phyloP scores from a whole-genome alignment of 2,888 invertebrate species.

The Cyclophora albipunctata region DNA sequence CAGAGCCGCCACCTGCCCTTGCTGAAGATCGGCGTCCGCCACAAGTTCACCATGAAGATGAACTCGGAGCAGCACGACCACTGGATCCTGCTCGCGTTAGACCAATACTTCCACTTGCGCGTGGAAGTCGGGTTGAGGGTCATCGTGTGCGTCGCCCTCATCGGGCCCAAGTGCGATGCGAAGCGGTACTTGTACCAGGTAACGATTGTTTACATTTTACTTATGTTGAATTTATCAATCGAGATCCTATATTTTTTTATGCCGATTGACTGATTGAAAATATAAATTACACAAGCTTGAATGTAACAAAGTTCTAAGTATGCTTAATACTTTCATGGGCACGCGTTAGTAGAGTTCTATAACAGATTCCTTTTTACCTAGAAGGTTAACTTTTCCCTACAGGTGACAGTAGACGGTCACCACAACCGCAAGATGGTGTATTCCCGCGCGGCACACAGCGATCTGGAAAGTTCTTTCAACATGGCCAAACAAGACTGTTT shows the following conservation, averaged over 20 bases:
- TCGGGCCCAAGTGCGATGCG: slow-evolving; percentile 59
- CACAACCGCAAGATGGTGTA: slow-evolving; percentile 49
- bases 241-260: too few relatives aligned
- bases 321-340: too few relatives aligned
- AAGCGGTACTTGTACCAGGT: slow-evolving; percentile 52
- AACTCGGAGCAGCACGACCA: slow-evolving; percentile 50
- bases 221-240: too few relatives aligned
- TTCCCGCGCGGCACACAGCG: slow-evolving; percentile 55
- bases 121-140: slow-evolving; percentile 54
- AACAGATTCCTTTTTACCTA: too few relatives aligned
- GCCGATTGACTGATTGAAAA: not conserved
- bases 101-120: slow-evolving; percentile 53
- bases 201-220: not conserved
- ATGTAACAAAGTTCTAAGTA: too few relatives aligned
- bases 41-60: slow-evolving; percentile 50
- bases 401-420: slow-evolving; percentile 51
- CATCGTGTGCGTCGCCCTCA: slow-evolving; percentile 52
- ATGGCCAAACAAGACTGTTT: slow-evolving; percentile 59
- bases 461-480: slow-evolving; percentile 52
- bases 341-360: too few relatives aligned
- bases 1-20: slow-evolving; percentile 50
- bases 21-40: slow-evolving; percentile 41
- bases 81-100: slow-evolving; percentile 48
- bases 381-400: not conserved
- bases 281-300: too few relatives aligned